Percentiles rank a stretch among this genome's conserved stretches.
Conservation (phyloP, 2,113 vertebrate genomes). For the Pangasianodon gigas region DNA sequence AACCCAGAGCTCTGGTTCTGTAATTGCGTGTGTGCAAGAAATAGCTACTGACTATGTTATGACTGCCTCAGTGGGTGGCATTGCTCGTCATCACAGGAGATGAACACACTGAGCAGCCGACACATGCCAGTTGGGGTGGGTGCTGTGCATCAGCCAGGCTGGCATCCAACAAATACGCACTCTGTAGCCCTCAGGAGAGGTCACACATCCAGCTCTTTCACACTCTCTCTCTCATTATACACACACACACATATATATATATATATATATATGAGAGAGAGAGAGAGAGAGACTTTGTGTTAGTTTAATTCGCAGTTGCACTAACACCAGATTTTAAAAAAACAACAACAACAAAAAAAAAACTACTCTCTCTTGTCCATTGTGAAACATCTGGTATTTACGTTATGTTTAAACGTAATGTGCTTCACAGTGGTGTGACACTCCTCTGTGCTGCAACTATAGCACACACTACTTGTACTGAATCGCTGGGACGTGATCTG, state of each 20-base stretch:
- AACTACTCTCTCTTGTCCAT: neutral
- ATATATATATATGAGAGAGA: neutral
- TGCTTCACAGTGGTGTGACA: neutral
- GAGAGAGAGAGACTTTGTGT: neutral
- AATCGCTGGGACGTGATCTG: neutral
- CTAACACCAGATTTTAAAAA: neutral
- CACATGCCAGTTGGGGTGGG: neutral
- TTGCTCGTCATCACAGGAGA: neutral
- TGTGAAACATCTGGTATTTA: neutral
- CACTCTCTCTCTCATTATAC: too few species aligned
- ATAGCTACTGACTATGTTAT: constrained; percentile 6
- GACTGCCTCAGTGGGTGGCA: constrained; percentile 13
- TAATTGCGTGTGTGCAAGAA: constrained; percentile 11
- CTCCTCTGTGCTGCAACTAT: neutral
- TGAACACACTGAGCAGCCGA: neutral
- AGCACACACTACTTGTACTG: neutral
- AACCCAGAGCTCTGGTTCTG: constrained; percentile 41
- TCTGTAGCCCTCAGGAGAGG: neutral
- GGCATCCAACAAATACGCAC: neutral
- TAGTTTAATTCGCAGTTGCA: neutral
- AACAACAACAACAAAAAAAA: too few species aligned
- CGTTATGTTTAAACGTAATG: neutral
- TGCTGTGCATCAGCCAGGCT: neutral
- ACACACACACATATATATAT: neutral
- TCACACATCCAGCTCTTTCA: neutral